Evolutionary conservation across 2,113 vertebrate species (phyloP), one percentile per base, ranked within the genome.

Genomic region (Numida meleagris): DNA sequence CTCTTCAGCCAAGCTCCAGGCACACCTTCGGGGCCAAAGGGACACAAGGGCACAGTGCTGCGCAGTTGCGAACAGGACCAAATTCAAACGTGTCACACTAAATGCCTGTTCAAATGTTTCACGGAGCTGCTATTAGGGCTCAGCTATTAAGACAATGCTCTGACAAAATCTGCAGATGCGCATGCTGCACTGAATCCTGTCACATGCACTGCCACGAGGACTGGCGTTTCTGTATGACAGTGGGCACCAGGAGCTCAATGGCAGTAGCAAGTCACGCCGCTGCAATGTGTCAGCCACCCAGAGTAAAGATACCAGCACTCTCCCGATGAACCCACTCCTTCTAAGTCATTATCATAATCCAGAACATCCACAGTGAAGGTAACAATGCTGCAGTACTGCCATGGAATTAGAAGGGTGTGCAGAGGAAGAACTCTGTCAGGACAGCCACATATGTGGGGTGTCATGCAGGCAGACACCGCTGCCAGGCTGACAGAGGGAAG

Each of bases 151-250:
- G 53, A 16, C 43, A 43, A 43, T 3, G 43, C 43, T 43, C n/a
- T n/a, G n/a, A n/a, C n/a, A n/a, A n/a, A 34, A 27, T 15, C 42
- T 15, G 25, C 36, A 63, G 21, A 29, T 45, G 13, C 43, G 36
- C 0, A 0, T 29, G 15, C 29, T 12, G 14, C 17, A 5, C 59
- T 10, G 12, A 71, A 25, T 9, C 31, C 31, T 23, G 21, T 14
- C 70, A 51, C n/a, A 9, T 0, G 1, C 38, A 6, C 6, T 12
- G 10, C 34, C 16, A 10, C 0, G 3, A 68, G 51, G 27, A 51
- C 29, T 25, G 45, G 13, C 1, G 2, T 10, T 51, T 51, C 81
- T 11, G 45, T 38, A 18, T 0, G 2, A 42, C 50, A 9, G 7
- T 1, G 1, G 59, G 36, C 33, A 78, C 24, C 45, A 17, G 40